Evolutionary conservation across 2,113 vertebrate genomes (phyloP).

Genomic region (Microtus ochrogaster): DNA sequence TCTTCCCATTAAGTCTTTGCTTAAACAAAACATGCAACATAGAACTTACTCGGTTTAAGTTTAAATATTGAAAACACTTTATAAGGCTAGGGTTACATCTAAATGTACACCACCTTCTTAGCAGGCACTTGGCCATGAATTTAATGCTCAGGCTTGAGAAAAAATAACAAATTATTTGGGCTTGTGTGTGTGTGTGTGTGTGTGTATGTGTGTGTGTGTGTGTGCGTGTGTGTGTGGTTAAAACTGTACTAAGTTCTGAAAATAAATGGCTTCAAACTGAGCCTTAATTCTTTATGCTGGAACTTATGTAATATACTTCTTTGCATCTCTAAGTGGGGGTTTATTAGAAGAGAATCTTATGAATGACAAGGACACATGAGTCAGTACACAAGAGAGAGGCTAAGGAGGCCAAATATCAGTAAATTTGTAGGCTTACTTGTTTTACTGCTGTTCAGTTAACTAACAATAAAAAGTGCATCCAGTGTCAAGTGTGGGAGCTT

Average conservation of each 20-base stretch:
- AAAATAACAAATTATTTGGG: neutral
- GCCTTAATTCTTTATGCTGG: neutral
- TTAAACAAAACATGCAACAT: neutral
- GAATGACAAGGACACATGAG: neutral
- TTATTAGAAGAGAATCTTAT: neutral
- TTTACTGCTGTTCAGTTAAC: neutral
- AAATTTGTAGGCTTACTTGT: neutral
- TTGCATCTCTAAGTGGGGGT: neutral
- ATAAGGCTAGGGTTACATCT: neutral
- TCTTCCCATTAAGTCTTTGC: neutral
- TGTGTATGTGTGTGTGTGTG: neutral
- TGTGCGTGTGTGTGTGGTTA: neutral
- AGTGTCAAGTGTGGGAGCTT: neutral
- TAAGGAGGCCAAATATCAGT: neutral
- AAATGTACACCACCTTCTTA: neutral
- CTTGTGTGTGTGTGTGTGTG: neutral
- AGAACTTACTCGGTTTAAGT: conserved; percentile 28
- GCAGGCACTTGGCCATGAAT: neutral
- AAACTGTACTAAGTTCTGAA: neutral
- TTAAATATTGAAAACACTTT: neutral
- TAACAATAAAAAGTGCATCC: neutral
- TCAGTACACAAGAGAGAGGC: neutral
- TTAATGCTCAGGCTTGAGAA: neutral
- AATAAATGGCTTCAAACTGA: neutral
- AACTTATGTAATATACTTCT: neutral